Evolutionary conservation across 2,797 vertebrate species (phyloP), one percentile per base, ranked within the genome.

Genomic region (Poeciliopsis gracilis): DNA sequence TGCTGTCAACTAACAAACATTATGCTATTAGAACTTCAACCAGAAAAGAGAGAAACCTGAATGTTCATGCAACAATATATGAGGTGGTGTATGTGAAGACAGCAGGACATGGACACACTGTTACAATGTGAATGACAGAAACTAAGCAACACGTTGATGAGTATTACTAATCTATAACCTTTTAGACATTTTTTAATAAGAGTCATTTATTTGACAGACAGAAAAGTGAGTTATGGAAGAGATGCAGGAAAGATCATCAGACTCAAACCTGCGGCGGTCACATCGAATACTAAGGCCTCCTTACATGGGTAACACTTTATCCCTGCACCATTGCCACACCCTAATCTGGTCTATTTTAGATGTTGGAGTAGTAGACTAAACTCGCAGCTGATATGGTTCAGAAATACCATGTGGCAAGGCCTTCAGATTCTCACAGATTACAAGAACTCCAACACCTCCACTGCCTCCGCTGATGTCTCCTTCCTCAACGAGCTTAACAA

Each of bases 1-100:
- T 55, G 53, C 25, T 55, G 18, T 53, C 10, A 55, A 53, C 15
- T 43, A 43, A 43, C 10, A 18, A 25, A 47, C 6, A 38, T 30
- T 46, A 10, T 71, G 45, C 5, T 28, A 30, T 6, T 15, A 71
- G n/a, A 30, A 47, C 23, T 18, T 46, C 4, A 47, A 46, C 6
- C 13, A 61, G 45, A 72, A 25, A 38, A 61, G 8, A 59, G 69
- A 80, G 61, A n/a, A 63, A 36, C 30, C 43, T 38, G 74, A 47
- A 41, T 5, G 18, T 10, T 67, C 8, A 20, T 20, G 18, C 2
- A 38, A 3, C 33, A 66, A 16, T 61, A 33, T 2, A 63, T 36
- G 28, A 63, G 28, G 59, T 18, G 30, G 59, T 63, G 59, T 63
- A 30, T 36, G 59, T 33, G n/a, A 33, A 18, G 59, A 61, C 5